Evolutionary conservation across 1,140 invertebrate species (phyloP).

Genomic region (Sinella curviseta): DNA sequence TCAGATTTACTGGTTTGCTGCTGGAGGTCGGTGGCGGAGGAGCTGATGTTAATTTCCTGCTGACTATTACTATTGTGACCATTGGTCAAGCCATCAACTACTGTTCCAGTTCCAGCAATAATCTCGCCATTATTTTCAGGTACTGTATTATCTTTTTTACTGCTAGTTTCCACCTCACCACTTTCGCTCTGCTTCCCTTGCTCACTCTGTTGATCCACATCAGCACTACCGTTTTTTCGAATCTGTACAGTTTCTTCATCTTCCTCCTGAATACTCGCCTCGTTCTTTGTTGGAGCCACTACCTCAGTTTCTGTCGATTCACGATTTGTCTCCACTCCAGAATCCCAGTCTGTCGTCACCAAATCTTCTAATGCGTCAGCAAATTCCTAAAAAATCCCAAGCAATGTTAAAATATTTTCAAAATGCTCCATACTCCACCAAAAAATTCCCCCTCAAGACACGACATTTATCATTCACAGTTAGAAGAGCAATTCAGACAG

Average conservation of each 20-base stretch:
- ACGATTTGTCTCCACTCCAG: conserved; percentile 32
- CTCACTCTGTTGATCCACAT: not conserved
- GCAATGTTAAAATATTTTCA: conserved; percentile 2
- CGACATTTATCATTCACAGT: too few species aligned
- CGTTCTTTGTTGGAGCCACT: not conserved
- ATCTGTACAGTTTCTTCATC: not conserved
- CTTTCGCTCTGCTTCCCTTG: not conserved
- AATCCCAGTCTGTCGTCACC: conserved; percentile 35
- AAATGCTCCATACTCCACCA: not conserved
- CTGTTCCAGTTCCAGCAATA: too few species aligned
- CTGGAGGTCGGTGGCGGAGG: not conserved
- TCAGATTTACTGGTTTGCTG: not conserved
- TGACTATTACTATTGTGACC: not conserved
- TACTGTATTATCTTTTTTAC: too few species aligned
- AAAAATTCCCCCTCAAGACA: not conserved
- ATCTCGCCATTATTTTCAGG: too few species aligned
- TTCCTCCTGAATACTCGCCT: not conserved
- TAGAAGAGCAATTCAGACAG: not conserved
- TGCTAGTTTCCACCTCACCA: too few species aligned
- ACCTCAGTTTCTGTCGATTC: conserved; percentile 40
- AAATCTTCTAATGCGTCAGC: conserved; percentile 45
- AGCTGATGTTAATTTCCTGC: not conserved
- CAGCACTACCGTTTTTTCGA: not conserved
- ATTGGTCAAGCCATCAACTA: not conserved
- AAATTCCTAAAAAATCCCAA: conserved; percentile 41